These are phyloP conservation scores for Hermodice carunculata DNA, from an alignment of 2,888 invertebrate genomes.

Conservation along the genomic window DNA sequence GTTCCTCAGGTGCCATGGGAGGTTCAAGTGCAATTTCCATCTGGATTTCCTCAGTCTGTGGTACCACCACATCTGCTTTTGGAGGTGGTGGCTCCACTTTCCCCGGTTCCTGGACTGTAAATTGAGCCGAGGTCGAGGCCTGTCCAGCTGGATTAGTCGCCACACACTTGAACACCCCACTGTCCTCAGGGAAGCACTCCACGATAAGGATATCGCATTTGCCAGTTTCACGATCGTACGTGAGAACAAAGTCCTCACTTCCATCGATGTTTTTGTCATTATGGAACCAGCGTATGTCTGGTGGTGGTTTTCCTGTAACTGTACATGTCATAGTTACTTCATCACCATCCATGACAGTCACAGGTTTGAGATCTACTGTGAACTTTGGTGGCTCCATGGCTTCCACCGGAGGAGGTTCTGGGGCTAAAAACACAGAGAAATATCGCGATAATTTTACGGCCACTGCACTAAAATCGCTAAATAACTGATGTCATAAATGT, in stretches of 20 bases:
- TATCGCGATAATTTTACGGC: too few species aligned
- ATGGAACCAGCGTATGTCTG: constrained; percentile 65
- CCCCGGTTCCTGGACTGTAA: constrained; percentile 50
- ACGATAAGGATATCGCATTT: constrained; percentile 59
- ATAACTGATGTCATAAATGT: too few species aligned
- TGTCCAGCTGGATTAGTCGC: constrained; percentile 87
- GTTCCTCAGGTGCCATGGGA: background rate
- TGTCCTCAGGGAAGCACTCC: constrained; percentile 68
- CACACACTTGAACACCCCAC: constrained; percentile 79
- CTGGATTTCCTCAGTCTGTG: too few species aligned
- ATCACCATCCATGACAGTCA: constrained; percentile 58
- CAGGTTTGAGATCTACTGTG: constrained; percentile 47
- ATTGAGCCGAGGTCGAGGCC: constrained; percentile 77
- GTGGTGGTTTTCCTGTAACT: constrained; percentile 62
- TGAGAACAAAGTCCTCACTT: constrained; percentile 63
- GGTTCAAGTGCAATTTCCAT: too few species aligned
- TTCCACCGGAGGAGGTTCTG: too few species aligned
- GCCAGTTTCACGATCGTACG: constrained; percentile 63
- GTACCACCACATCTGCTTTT: background rate
- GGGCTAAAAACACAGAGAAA: too few species aligned
- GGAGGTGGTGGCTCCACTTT: background rate
- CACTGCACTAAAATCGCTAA: too few species aligned
- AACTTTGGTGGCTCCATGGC: constrained; percentile 57
- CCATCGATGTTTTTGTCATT: constrained; percentile 65
- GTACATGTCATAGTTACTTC: constrained; percentile 58